These are phyloP conservation scores for Geopemphigus sp. DNA, from an alignment of 1,140 invertebrate genomes.

Conservation along the genomic window DNA sequence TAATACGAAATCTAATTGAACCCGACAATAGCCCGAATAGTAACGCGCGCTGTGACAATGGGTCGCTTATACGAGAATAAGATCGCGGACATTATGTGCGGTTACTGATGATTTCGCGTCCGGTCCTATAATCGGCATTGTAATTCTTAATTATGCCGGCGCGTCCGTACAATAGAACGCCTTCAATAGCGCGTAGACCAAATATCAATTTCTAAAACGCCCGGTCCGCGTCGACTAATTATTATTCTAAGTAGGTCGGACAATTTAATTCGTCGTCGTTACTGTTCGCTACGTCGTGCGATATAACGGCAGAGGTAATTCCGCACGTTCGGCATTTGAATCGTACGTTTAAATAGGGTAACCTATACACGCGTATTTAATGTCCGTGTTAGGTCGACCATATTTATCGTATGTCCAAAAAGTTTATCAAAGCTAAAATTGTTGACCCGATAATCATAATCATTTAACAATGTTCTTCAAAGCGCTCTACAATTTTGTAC, in stretches of 20 bases:
- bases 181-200: conserved; percentile 6
- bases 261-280: background rate
- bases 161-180: background rate
- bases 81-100: background rate
- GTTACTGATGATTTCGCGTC: conserved; percentile 6
- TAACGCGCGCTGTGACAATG: background rate
- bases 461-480: too few relatives aligned
- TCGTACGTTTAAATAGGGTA: too few relatives aligned
- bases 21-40: background rate
- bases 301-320: too few relatives aligned
- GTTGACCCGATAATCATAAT: too few relatives aligned
- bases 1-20: conserved; percentile 4
- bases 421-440: too few relatives aligned
- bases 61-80: background rate
- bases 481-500: too few relatives aligned
- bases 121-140: conserved; percentile 19
- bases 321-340: too few relatives aligned
- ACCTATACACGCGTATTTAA: too few relatives aligned
- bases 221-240: background rate
- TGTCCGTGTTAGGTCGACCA: too few relatives aligned
- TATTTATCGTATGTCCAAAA: too few relatives aligned
- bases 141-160: conserved; percentile 11
- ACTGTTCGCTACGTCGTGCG: too few relatives aligned
- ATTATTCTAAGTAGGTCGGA: conserved; percentile 15
- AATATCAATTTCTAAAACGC: conserved; percentile 33